A percentile compares a stretch with the other conserved stretches of the same genome.
These are phyloP conservation scores for Eulithis prunata DNA, from an alignment of 2,888 invertebrate species.

Conservation along the genomic window DNA sequence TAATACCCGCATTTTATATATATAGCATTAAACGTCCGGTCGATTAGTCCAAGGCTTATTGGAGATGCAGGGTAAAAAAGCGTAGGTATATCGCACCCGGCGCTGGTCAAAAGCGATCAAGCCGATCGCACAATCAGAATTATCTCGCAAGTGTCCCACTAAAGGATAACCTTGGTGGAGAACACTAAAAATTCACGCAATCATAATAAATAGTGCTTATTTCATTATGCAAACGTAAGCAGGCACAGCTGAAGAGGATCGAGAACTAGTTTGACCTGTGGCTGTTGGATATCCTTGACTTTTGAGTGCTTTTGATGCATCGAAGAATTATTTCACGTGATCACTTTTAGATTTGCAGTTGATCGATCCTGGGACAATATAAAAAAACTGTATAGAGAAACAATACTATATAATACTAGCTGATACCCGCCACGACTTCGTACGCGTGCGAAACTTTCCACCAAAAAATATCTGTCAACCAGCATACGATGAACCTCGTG, in stretches of 20 bases:
- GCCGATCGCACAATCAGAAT: not conserved
- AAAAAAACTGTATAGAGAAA: too few relatives aligned
- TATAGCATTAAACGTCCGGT: too few relatives aligned
- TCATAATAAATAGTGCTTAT: constrained; percentile 8
- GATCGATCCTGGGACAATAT: not conserved
- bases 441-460: too few relatives aligned
- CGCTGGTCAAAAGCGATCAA: not conserved
- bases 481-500: too few relatives aligned
- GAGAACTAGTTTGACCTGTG: constrained; percentile 53
- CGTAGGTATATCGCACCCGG: not conserved
- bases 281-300: constrained; percentile 60
- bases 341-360: not conserved
- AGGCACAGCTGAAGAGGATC: constrained; percentile 45
- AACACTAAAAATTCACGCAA: constrained; percentile 10
- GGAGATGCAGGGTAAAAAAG: not conserved
- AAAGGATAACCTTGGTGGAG: constrained; percentile 2
- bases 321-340: constrained; percentile 23
- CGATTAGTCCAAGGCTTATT: too few relatives aligned
- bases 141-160: constrained; percentile 4
- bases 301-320: constrained; percentile 51
- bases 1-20: too few relatives aligned
- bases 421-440: too few relatives aligned
- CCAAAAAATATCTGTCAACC: too few relatives aligned
- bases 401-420: too few relatives aligned
- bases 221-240: constrained; percentile 39